Evolutionary conservation across 1,140 invertebrate genomes (phyloP).

Genomic region (Pseudomyrmex concolor): DNA sequence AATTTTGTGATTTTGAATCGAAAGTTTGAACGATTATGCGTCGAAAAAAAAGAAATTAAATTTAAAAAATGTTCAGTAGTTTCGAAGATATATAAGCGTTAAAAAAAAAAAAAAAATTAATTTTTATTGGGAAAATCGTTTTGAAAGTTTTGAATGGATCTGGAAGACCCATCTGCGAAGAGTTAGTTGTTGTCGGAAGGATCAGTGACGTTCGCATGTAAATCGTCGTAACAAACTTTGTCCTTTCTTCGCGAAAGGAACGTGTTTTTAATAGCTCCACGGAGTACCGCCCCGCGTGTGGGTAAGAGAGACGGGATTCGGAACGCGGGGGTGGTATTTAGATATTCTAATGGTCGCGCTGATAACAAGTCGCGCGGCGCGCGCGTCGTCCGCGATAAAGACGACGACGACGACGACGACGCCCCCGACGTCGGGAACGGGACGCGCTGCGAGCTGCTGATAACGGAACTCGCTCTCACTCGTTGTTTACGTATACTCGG

Average conservation of each 20-base stretch:
- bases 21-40: too few species aligned
- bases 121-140: too few species aligned
- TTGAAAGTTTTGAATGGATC: too few species aligned
- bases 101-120: too few species aligned
- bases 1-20: too few species aligned
- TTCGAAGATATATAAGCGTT: too few species aligned
- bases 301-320: slow-evolving; percentile 51
- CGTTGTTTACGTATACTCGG: slow-evolving; percentile 80
- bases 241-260: background rate
- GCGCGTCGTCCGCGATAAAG: slow-evolving; percentile 81
- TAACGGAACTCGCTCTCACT: slow-evolving; percentile 78
- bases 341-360: slow-evolving; percentile 84
- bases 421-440: slow-evolving; percentile 73
- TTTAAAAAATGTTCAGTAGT: too few species aligned
- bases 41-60: too few species aligned
- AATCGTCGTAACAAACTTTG: background rate
- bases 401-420: slow-evolving; percentile 74
- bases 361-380: slow-evolving; percentile 82
- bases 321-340: slow-evolving; percentile 82
- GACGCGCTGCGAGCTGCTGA: slow-evolving; percentile 83
- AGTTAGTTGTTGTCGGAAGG: background rate
- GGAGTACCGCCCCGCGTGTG: slow-evolving; percentile 2
- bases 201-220: background rate
- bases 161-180: too few species aligned
- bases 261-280: background rate